These are phyloP conservation scores for Tethya wilhelma DNA, from an alignment of 37 sponge, comb jelly and placozoan genomes.

Conservation along the genomic window DNA sequence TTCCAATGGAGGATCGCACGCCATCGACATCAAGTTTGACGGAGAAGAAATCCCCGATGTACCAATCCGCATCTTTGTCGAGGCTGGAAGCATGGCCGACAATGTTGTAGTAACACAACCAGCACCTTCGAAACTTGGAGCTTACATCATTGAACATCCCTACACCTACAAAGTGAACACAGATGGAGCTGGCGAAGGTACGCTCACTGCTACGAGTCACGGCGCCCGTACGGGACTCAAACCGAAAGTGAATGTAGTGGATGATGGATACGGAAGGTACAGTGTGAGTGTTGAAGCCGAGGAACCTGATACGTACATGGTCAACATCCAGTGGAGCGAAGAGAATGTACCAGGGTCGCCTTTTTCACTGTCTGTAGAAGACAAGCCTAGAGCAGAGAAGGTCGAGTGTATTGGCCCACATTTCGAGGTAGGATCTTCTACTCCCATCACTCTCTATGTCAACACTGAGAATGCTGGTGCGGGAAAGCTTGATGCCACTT, in stretches of 20 bases:
- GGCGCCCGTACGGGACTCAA: slow-evolving; percentile 44
- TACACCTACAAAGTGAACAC: slow-evolving; percentile 53
- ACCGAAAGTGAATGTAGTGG: slow-evolving; percentile 21
- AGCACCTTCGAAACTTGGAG: slow-evolving; percentile 35
- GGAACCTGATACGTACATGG: slow-evolving; percentile 44
- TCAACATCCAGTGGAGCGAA: slow-evolving; percentile 60
- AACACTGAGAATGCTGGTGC: slow-evolving; percentile 62
- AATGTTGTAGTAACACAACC: slow-evolving; percentile 59
- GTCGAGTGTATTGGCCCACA: slow-evolving; percentile 46
- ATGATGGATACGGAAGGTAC: slow-evolving; percentile 39
- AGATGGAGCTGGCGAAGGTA: slow-evolving; percentile 39
- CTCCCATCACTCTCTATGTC: slow-evolving; percentile 31
- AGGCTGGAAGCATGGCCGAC: slow-evolving; percentile 33
- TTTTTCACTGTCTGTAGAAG: slow-evolving; percentile 55
- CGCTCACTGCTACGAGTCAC: slow-evolving; percentile 13
- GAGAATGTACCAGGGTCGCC: slow-evolving; percentile 72
- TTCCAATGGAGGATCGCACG: slow-evolving; percentile 49
- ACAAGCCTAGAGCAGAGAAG: slow-evolving; percentile 44
- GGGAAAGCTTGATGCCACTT: slow-evolving; percentile 60
- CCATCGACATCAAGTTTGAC: slow-evolving; percentile 60
- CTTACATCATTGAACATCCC: slow-evolving; percentile 42
- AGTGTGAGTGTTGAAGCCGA: slow-evolving; percentile 35
- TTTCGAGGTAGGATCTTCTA: slow-evolving; percentile 25
- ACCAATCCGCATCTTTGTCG: slow-evolving; percentile 51
- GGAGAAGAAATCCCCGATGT: slow-evolving; percentile 52